Evolutionary conservation across 2,797 vertebrate genomes (phyloP).

Genomic region (Pseudochromis fuscus): DNA sequence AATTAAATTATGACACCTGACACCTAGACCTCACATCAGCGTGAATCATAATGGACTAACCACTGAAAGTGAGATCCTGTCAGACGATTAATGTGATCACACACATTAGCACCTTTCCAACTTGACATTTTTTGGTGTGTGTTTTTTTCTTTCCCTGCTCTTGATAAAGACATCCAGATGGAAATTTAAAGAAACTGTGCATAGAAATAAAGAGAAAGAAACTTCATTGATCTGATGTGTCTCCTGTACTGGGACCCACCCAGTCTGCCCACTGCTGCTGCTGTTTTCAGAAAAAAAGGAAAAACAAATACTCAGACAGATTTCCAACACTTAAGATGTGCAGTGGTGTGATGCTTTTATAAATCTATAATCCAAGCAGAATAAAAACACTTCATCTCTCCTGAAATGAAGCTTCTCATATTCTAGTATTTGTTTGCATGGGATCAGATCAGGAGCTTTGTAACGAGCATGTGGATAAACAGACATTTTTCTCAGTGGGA

Average conservation of each 20-base stretch:
- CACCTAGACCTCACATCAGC: constrained; percentile 85
- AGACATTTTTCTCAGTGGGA: no score
- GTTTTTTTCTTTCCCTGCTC: constrained; percentile 40
- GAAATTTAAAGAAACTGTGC: constrained; percentile 35
- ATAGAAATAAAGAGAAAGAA: constrained; percentile 12
- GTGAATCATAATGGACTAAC: constrained; percentile 87
- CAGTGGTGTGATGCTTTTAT: not conserved
- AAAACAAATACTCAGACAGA: not conserved
- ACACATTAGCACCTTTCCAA: constrained; percentile 82
- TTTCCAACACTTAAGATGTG: not conserved
- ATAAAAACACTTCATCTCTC: not conserved
- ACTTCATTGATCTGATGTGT: not conserved
- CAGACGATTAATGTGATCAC: constrained; percentile 86
- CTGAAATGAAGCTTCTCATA: not conserved
- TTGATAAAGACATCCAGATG: constrained; percentile 55
- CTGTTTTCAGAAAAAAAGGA: constrained; percentile 5
- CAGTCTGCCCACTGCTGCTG: constrained; percentile 6
- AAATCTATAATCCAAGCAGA: not conserved
- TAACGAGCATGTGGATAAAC: not conserved
- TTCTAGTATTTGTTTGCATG: not conserved
- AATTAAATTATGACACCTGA: constrained; percentile 92
- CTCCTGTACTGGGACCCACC: constrained; percentile 18
- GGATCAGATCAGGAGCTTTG: not conserved
- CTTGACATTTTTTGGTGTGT: constrained; percentile 71
- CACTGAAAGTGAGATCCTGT: constrained; percentile 84